phyloP scores from a whole-genome alignment of 2,113 vertebrate genomes.

The Petrocephalus zakoni region DNA sequence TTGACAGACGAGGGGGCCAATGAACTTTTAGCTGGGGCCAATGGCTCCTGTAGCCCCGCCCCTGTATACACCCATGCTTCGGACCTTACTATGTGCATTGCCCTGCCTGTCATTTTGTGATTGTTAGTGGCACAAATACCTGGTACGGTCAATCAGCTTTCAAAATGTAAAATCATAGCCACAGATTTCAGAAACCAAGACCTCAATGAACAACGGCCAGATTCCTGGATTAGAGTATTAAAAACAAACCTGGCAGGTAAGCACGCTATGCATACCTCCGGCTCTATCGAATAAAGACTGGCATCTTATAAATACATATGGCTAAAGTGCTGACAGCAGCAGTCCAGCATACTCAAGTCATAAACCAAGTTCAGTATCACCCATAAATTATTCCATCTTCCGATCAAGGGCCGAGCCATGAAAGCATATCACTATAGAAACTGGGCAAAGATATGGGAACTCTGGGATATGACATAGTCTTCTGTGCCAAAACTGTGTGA shows the following conservation, averaged over 20 bases:
- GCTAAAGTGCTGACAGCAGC: neutral
- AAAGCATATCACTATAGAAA: neutral
- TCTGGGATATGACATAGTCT: neutral
- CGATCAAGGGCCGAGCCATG: neutral
- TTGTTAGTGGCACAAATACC: neutral
- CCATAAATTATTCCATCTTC: neutral
- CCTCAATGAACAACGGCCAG: neutral
- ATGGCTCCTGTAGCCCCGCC: neutral
- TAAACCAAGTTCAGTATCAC: neutral
- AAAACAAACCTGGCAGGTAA: neutral
- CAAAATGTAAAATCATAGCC: neutral
- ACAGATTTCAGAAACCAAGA: neutral
- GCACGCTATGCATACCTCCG: neutral
- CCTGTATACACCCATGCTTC: neutral
- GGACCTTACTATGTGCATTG: neutral
- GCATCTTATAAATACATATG: neutral
- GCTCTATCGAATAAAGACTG: neutral
- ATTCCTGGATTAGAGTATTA: constrained; percentile 2
- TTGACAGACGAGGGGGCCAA: neutral
- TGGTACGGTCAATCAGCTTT: neutral
- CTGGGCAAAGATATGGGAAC: neutral
- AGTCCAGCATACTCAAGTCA: neutral
- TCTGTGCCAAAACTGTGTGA: neutral
- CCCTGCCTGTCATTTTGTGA: neutral
- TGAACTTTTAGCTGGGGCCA: neutral